Percentiles rank a stretch among this genome's conserved stretches.
These are phyloP conservation scores for Budorcas taxicolor DNA, from an alignment of 2,113 vertebrate genomes.

Conservation along the genomic window DNA sequence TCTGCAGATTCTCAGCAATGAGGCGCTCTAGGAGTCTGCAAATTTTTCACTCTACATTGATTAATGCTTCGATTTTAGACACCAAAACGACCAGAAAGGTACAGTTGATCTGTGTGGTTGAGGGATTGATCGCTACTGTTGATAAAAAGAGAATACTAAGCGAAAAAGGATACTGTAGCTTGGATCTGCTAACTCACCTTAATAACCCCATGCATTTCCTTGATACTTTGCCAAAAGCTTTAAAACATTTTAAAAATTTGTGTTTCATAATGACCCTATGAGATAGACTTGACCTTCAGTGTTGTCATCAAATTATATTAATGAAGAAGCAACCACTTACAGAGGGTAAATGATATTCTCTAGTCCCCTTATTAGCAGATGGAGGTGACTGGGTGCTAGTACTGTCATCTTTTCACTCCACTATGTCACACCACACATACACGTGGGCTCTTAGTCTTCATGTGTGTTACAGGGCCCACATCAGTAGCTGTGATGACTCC, in stretches of 20 bases:
- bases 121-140: background rate
- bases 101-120: background rate
- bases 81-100: background rate
- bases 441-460: too few species aligned
- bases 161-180: background rate
- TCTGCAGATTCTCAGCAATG: constrained; percentile 56
- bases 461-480: background rate
- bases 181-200: background rate
- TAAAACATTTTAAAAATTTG: background rate
- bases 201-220: background rate
- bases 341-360: background rate
- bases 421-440: too few species aligned
- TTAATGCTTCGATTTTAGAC: background rate
- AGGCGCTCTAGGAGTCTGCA: constrained; percentile 1
- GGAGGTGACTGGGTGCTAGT: background rate
- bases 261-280: background rate
- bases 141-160: background rate
- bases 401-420: background rate
- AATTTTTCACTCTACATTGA: constrained; percentile 49
- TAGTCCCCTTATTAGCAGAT: background rate
- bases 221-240: background rate
- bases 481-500: background rate
- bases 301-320: background rate
- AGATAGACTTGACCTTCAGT: background rate
- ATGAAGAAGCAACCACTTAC: background rate